Base-by-base conservation (phyloP, 2,797 vertebrate species). In the Syncerus caffer region DNA sequence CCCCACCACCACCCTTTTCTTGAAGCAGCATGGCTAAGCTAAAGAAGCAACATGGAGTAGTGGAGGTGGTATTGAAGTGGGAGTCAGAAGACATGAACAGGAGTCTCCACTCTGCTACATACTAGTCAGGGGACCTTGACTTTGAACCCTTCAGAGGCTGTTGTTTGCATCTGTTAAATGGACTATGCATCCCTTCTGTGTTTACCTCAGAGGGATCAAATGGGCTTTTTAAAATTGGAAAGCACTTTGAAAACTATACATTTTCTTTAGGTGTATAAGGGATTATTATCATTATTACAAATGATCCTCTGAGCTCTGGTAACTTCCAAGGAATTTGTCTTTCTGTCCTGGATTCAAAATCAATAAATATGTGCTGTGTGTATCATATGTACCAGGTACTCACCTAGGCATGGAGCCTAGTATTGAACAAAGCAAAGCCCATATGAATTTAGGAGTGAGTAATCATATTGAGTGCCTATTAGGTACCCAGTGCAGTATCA, bases 291-390 rank as follows among this genome's bases (percentile, higher is more conserved):
- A 89, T 93, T 89, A 89, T 67, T 79, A 51, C 29, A 84, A 57
- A 85, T 79, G 6, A 88, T 76, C 29, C 45, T 85, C 31, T 85
- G 55, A 93, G 45, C 94, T 85, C 62, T 97, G 76, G 74, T 89
- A 92, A 85, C 47, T 91, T 92, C 10, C 50, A 80, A 64, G 25
- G 67, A 89, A 88, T 94, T 96, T 85, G n/a, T 93, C 64, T 96
- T 90, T 17, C 74, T 85, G 79, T 93, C 34, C 1, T 34, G 12
- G 34, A 38, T 85, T 95, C 58, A 93, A 80, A 90, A 89, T 86
- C 47, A 95, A 64, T 38, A 57, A 53, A 84, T 82, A 31, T 17
- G 96, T 85, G 42, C 82, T 78, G 27, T 86, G 53, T 7, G 16
- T 23, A 76, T 93, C 58, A 67, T 95, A 13, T 95, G 45, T 60